phyloP scores from a whole-genome alignment of 2,888 invertebrate species.

The Hyles lineata region DNA sequence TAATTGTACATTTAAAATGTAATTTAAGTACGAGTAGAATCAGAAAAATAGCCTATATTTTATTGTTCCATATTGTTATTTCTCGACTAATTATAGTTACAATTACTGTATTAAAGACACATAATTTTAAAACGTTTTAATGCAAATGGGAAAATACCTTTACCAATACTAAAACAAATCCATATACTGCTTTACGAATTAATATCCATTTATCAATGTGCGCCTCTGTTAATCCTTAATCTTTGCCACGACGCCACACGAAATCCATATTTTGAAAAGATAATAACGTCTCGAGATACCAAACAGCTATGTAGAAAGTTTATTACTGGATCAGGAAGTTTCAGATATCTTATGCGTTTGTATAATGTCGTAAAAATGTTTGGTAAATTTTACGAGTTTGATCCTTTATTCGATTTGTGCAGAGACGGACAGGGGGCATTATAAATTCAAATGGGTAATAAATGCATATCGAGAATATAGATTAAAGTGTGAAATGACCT shows the following conservation, averaged over 20 bases:
- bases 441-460: background rate
- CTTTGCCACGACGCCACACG: conserved; percentile 40
- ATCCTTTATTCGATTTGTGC: conserved; percentile 41
- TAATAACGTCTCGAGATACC: conserved; percentile 53
- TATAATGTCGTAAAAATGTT: conserved; percentile 47
- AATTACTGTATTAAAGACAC: too few species aligned
- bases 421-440: background rate
- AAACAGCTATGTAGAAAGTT: conserved; percentile 51
- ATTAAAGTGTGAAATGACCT: background rate
- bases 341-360: conserved; percentile 35
- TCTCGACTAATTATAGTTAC: too few species aligned
- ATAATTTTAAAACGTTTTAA: too few species aligned
- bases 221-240: conserved; percentile 28
- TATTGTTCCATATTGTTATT: too few species aligned
- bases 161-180: background rate
- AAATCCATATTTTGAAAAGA: conserved; percentile 64
- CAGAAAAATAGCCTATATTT: too few species aligned
- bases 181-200: background rate
- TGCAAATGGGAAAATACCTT: background rate
- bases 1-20: too few species aligned
- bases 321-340: conserved; percentile 49
- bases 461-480: background rate
- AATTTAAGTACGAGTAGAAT: too few species aligned
- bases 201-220: background rate
- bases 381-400: conserved; percentile 48